These are phyloP conservation scores for Hydroisotoma schaefferi DNA, from an alignment of 2,888 invertebrate genomes.

Conservation along the genomic window DNA sequence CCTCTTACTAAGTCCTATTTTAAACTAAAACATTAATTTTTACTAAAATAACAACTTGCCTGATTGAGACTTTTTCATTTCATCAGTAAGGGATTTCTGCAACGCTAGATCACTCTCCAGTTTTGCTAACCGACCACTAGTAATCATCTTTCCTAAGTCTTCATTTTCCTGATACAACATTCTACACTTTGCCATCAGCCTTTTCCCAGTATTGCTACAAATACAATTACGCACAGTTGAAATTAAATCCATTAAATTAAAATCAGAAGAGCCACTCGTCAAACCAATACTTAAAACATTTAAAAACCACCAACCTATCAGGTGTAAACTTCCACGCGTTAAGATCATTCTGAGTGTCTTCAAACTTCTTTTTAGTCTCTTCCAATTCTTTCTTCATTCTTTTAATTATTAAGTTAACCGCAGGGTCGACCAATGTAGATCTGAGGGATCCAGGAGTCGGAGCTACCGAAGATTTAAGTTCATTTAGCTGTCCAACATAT, in stretches of 20 bases:
- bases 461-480: conserved; percentile 83
- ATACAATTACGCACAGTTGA: background rate
- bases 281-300: background rate
- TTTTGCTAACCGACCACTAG: conserved; percentile 90
- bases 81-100: conserved; percentile 91
- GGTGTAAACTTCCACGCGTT: conserved; percentile 99
- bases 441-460: conserved; percentile 63
- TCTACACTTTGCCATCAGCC: conserved; percentile 95
- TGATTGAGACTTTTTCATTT: conserved; percentile 93
- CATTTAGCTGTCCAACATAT: conserved; percentile 88
- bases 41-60: conserved; percentile 61
- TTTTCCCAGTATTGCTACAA: conserved; percentile 86
- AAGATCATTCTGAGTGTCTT: conserved; percentile 95
- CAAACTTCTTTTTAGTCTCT: conserved; percentile 81
- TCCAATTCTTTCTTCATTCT: conserved; percentile 86
- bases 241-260: too few relatives aligned
- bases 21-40: too few relatives aligned
- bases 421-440: conserved; percentile 86
- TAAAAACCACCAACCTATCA: conserved; percentile 68
- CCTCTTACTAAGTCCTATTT: background rate
- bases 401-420: conserved; percentile 88
- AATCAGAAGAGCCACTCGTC: background rate
- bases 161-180: conserved; percentile 94
- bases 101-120: conserved; percentile 91
- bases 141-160: conserved; percentile 91